Conservation (phyloP, 2,797 vertebrate genomes). For the Cichlasoma orientale region DNA sequence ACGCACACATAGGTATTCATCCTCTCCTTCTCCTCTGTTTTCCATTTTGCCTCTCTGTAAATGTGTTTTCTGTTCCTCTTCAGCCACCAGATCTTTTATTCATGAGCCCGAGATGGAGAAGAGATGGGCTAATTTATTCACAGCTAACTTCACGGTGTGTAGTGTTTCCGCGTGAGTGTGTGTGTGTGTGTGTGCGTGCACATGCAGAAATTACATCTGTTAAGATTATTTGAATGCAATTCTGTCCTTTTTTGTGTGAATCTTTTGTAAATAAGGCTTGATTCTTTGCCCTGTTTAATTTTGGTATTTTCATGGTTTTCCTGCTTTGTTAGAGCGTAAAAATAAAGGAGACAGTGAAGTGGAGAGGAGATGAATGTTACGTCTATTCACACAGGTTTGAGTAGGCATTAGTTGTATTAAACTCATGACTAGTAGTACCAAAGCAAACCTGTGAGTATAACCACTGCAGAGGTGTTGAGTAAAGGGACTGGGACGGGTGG, state of each 20-base stretch:
- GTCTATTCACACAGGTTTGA: not conserved
- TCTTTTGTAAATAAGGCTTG: slow-evolving; percentile 31
- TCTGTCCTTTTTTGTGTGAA: slow-evolving; percentile 32
- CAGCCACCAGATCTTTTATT: slow-evolving; percentile 79
- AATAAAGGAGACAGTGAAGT: slow-evolving; percentile 10
- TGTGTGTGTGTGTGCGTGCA: slow-evolving; percentile 8
- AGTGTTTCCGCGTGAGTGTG: slow-evolving; percentile 36
- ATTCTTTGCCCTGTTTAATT: slow-evolving; percentile 20
- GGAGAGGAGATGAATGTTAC: slow-evolving; percentile 2
- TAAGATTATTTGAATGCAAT: slow-evolving; percentile 53
- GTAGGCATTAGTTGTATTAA: not conserved
- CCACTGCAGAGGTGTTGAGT: not conserved
- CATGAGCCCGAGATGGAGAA: slow-evolving; percentile 74
- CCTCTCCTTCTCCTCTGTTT: slow-evolving; percentile 66
- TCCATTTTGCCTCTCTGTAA: slow-evolving; percentile 72
- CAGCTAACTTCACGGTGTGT: slow-evolving; percentile 71
- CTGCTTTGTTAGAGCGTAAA: slow-evolving; percentile 18
- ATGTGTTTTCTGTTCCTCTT: slow-evolving; percentile 78
- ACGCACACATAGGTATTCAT: slow-evolving; percentile 58
- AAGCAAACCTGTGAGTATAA: not conserved
- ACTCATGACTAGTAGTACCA: not conserved
- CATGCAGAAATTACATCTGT: slow-evolving; percentile 49
- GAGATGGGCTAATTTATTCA: slow-evolving; percentile 79
- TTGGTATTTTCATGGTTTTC: slow-evolving; percentile 18
- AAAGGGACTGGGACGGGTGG: not conserved